Evolutionary conservation across 2,797 vertebrate species (phyloP), one percentile per base, ranked within the genome.

Genomic region (Amblyraja radiata): DNA sequence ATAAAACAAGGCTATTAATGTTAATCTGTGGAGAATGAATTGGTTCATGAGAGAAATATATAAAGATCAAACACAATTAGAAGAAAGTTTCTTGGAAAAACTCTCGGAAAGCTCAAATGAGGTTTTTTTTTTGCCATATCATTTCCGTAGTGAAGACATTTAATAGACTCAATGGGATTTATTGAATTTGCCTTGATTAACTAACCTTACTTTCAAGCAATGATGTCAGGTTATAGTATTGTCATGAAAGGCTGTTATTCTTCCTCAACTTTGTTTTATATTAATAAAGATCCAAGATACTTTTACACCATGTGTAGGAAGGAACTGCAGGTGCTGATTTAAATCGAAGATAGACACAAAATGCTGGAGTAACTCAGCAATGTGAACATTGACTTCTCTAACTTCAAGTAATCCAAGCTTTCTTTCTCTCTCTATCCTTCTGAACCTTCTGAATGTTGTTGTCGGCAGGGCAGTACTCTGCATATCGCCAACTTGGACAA

Each of bases 11-110:
- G 84, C 84, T 36, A 68, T 68, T 65, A 88, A 68, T 86, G 58
- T 63, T 86, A 63, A 86, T 86, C 58, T 86, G 16, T 68, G 84
- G 88, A 36, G 21, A 36, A 88, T 84, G 36, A 68, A 88, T 68
- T 88, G 84, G n/a, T 68, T 88, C 61, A 88, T 36, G 63, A 88
- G n/a, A 68, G 14, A 88, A 88, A 88, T 18, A 3, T 68, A 3
- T 36, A 36, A 36, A 68, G n/a, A 10, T 32, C 61, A 36, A 18
- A 88, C 61, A 88, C 36, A 18, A 68, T 36, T 36, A 21, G 61
- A 88, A 68, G 32, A 9, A 88, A 21, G n/a, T 68, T 88, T 68
- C 71, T 74, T 23, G 21, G 3, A 74, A 21, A 21, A 21, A 65
- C 2, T 88, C 28, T n/a, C 21, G n/a, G 84, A 88, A 32, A 21